Evolutionary conservation across 2,797 vertebrate species (phyloP), one percentile per base, ranked within the genome.

Genomic region (Lacerta agilis): DNA sequence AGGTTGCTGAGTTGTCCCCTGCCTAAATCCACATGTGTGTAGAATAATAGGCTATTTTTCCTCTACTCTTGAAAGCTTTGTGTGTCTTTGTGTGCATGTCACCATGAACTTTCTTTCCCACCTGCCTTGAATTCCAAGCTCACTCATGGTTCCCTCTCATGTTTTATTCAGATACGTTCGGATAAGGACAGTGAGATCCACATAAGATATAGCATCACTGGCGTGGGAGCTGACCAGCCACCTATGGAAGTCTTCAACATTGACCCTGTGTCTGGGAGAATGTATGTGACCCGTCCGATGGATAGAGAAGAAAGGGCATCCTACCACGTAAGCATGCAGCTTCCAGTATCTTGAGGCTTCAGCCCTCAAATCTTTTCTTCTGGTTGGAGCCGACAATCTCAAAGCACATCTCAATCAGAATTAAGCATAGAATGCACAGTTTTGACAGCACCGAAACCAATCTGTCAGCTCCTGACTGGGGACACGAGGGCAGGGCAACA

Each of bases 241-340:
- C 99, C 99, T 0, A 99, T 98, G 89, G 99, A 99, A 95, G 98
- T 99, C 75, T 99, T 99, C 97, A 99, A 96, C 92, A 99, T 99
- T 4, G 98, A 99, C 94, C 98, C 98, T 0, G 98, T 98, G 94
- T 96, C 98, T 0, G 99, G 99, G 61, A 98, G 98, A 89, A 99
- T 99, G 99, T 98, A 98, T 0, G 99, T 99, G 93, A 99, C 98
- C 0, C 98, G 98, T 91, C 98, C 99, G 0, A 97, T 99, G 93
- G 98, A 99, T 95, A 96, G 99, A 77, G 99, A 99, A 79, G 98
- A 98, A 90, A 97, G 98, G 61, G 98, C 99, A 11, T 99, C 98
- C 58, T 99, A 99, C 93, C 98, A 99, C 0, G 98, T 99, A 95
- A 98, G 98, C 91, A 18, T 78, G 67, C 13, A 11, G 33, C n/a